phyloP scores from a whole-genome alignment of 2,113 vertebrate genomes.

The Aspiorhynchus laticeps region DNA sequence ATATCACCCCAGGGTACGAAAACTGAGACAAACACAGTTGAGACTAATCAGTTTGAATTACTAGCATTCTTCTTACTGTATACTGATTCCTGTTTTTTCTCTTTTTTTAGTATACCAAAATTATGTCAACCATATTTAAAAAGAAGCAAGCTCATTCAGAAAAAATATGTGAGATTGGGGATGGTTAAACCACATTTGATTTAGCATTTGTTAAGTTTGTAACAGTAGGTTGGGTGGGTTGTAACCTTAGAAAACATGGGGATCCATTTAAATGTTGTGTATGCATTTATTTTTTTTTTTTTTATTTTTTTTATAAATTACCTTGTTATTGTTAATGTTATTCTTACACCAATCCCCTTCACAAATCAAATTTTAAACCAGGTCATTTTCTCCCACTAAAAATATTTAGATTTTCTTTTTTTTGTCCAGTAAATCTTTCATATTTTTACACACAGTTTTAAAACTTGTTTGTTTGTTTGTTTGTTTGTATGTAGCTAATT shows the following conservation, averaged over 20 bases:
- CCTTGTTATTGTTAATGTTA: too few species aligned
- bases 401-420: too few species aligned
- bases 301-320: background rate
- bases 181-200: background rate
- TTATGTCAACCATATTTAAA: background rate
- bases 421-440: too few species aligned
- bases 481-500: background rate
- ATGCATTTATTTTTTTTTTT: background rate
- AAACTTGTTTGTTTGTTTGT: background rate
- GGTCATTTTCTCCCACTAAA: background rate
- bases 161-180: background rate
- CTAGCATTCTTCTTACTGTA: background rate
- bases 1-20: constrained; percentile 90
- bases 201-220: background rate
- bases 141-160: background rate
- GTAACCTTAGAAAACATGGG: background rate
- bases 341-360: too few species aligned
- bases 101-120: background rate
- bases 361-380: background rate
- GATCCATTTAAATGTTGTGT: too few species aligned
- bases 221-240: background rate
- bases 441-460: background rate
- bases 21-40: too few species aligned
- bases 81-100: background rate
- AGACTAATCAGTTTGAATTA: background rate